Conservation (phyloP, 2,888 invertebrate genomes). For the Drosophila multiciliata region DNA sequence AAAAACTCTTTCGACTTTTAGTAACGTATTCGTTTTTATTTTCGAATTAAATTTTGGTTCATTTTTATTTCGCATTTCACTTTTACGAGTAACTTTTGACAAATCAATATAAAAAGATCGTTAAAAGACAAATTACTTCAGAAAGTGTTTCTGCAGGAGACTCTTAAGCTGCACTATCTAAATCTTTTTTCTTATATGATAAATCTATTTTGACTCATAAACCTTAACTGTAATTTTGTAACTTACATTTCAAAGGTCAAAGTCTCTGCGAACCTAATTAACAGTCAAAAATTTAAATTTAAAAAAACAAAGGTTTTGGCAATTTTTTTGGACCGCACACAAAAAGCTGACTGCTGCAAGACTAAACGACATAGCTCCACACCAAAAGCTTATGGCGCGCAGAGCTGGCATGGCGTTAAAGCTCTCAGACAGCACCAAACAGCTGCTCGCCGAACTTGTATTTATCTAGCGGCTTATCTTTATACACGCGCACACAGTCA, state of each 20-base stretch:
- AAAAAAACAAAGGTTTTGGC: constrained; percentile 19
- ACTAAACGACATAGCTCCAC: constrained; percentile 22
- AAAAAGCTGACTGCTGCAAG: constrained; percentile 21
- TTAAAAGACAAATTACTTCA: constrained; percentile 1
- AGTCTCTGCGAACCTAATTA: not conserved
- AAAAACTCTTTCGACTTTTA: constrained; percentile 23
- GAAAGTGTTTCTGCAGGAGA: not conserved
- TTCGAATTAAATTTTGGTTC: constrained; percentile 47
- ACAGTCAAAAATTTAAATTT: not conserved
- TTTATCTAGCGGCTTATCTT: constrained; percentile 68
- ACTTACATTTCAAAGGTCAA: not conserved
- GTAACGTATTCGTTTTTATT: constrained; percentile 44
- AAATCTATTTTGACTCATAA: not conserved
- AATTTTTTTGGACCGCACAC: not conserved
- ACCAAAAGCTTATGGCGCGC: constrained; percentile 30
- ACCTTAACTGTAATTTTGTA: not conserved
- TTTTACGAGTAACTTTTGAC: constrained; percentile 35
- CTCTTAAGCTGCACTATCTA: not conserved
- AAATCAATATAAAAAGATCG: not conserved
- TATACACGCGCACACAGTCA: constrained; percentile 42
- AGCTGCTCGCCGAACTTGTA: constrained; percentile 63
- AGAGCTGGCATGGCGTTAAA: constrained; percentile 37
- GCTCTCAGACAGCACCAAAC: constrained; percentile 39
- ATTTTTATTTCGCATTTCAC: constrained; percentile 49
- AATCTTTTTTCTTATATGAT: not conserved